These are phyloP conservation scores for Perognathus longimembris DNA, from an alignment of 2,113 vertebrate genomes.

Conservation along the genomic window DNA sequence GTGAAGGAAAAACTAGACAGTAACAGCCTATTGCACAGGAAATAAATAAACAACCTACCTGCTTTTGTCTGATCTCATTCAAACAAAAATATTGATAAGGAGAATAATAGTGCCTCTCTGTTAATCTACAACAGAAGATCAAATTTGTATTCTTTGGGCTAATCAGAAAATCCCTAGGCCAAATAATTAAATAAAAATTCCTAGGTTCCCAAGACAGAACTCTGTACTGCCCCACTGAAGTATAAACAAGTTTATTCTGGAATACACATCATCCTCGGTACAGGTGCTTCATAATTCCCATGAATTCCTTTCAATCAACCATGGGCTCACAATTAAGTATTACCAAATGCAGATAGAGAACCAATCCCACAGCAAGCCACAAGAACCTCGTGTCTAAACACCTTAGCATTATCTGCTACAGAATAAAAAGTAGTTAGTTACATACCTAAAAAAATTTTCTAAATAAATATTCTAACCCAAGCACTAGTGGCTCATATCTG, in stretches of 20 bases:
- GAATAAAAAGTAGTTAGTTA: background rate
- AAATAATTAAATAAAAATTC: slow-evolving; percentile 19
- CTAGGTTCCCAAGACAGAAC: background rate
- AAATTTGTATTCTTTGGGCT: background rate
- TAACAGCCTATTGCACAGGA: background rate
- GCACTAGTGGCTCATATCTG: too few relatives aligned
- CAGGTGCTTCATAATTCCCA: background rate
- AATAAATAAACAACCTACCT: background rate
- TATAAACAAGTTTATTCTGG: background rate
- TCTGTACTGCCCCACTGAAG: background rate
- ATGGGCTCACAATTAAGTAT: background rate
- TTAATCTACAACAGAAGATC: background rate
- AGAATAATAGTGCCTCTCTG: background rate
- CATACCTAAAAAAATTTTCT: background rate
- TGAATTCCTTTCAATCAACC: background rate
- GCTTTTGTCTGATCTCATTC: background rate
- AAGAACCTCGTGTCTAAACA: background rate
- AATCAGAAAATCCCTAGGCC: background rate
- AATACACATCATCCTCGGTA: background rate
- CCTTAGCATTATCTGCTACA: background rate
- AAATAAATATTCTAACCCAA: too few relatives aligned
- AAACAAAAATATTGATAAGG: background rate
- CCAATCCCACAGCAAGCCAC: background rate
- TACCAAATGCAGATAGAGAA: background rate
- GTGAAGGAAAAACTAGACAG: background rate